Conservation (phyloP, 30 jellyfish, hydroid and myxozoan genomes). For the Cassiopea andromeda region DNA sequence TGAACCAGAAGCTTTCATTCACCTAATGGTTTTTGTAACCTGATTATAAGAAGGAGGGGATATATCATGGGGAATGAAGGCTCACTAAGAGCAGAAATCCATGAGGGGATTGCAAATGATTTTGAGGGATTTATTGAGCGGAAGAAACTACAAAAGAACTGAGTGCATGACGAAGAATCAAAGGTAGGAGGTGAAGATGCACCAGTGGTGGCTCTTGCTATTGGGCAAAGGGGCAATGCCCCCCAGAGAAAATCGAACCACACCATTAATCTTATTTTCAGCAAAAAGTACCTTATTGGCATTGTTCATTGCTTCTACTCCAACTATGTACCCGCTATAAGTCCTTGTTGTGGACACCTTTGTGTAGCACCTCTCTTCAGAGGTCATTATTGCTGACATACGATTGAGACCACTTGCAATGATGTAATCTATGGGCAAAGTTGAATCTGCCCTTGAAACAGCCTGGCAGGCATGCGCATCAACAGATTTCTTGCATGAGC, state of each 20-base stretch:
- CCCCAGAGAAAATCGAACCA: conserved; percentile 1
- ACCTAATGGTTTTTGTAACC: no score
- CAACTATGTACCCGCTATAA: neutral
- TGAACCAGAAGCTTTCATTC: no score
- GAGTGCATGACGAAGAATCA: no score
- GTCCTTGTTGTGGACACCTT: neutral
- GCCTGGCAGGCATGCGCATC: conserved; percentile 13
- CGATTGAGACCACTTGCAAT: neutral
- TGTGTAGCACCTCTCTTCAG: neutral
- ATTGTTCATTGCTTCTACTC: neutral
- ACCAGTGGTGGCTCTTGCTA: conserved; percentile 57
- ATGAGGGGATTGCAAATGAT: no score
- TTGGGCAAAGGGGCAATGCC: conserved; percentile 69
- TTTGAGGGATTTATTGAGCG: no score
- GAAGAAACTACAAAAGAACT: no score
- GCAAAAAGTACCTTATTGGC: neutral
- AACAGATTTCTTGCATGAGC: neutral
- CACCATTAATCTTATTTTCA: neutral
- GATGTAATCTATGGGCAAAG: conserved; percentile 28
- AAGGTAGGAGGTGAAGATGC: no score
- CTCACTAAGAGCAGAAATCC: no score
- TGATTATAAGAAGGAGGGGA: no score
- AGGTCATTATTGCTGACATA: neutral
- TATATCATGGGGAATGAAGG: no score
- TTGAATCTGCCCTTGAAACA: conserved; percentile 17